Conservation (phyloP, 2,797 vertebrate genomes). For the Holocentrus rufus region DNA sequence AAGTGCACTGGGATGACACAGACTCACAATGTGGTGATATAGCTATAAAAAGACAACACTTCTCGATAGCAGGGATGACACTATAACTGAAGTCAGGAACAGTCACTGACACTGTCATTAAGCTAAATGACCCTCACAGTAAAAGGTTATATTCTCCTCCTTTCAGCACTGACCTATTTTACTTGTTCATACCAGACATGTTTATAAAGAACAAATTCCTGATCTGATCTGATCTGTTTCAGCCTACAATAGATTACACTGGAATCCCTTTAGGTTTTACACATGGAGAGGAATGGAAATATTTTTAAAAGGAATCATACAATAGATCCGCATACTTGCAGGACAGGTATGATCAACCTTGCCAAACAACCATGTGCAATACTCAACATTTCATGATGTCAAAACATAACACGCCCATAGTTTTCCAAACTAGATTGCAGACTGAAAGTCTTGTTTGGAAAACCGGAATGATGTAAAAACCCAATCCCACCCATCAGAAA, state of each 20-base stretch:
- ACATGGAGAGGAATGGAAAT: constrained; percentile 22
- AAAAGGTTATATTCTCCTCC: background rate
- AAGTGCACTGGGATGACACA: constrained; percentile 16
- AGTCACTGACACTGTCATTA: background rate
- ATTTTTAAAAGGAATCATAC: background rate
- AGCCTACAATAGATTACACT: background rate
- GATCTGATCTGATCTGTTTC: background rate
- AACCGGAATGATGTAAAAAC: constrained; percentile 60
- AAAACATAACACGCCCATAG: constrained; percentile 63
- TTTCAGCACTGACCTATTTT: constrained; percentile 13
- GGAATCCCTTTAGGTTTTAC: background rate
- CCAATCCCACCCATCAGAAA: constrained; percentile 65
- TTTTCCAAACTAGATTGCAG: constrained; percentile 32
- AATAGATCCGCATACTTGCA: background rate
- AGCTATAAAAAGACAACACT: background rate
- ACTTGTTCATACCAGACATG: background rate
- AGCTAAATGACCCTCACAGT: background rate
- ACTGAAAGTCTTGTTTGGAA: constrained; percentile 27
- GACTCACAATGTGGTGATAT: constrained; percentile 5
- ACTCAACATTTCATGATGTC: constrained; percentile 39
- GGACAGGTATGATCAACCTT: background rate
- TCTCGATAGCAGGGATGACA: background rate
- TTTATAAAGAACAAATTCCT: background rate
- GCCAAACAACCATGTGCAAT: constrained; percentile 12
- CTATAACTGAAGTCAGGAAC: background rate